These are phyloP conservation scores for Scaptodrosophila latifasciaeformis DNA, from an alignment of 2,888 invertebrate species.

Conservation along the genomic window DNA sequence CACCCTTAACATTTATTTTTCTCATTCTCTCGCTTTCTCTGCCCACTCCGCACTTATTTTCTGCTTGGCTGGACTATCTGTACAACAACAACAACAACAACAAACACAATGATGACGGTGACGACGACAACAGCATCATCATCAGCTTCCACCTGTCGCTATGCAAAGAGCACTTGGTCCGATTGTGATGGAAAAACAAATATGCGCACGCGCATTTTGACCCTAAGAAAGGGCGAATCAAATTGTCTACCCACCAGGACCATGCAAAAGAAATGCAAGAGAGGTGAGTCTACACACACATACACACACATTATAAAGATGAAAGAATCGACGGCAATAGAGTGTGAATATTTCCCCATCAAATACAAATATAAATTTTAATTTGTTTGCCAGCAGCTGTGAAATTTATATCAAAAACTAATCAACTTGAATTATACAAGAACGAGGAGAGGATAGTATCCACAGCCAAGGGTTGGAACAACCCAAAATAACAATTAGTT, in stretches of 20 bases:
- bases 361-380: neutral
- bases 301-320: too few relatives aligned
- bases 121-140: neutral
- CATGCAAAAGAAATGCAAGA: constrained; percentile 93
- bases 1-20: neutral
- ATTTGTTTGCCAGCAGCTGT: neutral
- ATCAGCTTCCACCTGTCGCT: constrained; percentile 82
- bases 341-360: constrained; percentile 3
- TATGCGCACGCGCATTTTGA: constrained; percentile 86
- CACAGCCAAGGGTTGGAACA: too few relatives aligned
- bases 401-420: neutral
- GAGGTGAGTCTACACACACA: constrained; percentile 85
- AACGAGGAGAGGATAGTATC: neutral
- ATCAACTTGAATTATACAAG: neutral
- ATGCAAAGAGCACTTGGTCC: constrained; percentile 89
- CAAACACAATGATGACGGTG: too few relatives aligned
- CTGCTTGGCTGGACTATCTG: too few relatives aligned
- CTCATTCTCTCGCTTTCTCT: too few relatives aligned
- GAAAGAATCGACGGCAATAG: too few relatives aligned
- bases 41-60: too few relatives aligned
- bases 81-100: too few relatives aligned
- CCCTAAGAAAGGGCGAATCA: constrained; percentile 89
- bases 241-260: constrained; percentile 87
- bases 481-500: constrained; percentile 12
- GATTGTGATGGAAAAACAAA: constrained; percentile 91